Percentiles rank a stretch among this genome's conserved stretches.
Evolutionary conservation across 2,797 vertebrate genomes (phyloP).

Genomic region (Antrozous pallidus): DNA sequence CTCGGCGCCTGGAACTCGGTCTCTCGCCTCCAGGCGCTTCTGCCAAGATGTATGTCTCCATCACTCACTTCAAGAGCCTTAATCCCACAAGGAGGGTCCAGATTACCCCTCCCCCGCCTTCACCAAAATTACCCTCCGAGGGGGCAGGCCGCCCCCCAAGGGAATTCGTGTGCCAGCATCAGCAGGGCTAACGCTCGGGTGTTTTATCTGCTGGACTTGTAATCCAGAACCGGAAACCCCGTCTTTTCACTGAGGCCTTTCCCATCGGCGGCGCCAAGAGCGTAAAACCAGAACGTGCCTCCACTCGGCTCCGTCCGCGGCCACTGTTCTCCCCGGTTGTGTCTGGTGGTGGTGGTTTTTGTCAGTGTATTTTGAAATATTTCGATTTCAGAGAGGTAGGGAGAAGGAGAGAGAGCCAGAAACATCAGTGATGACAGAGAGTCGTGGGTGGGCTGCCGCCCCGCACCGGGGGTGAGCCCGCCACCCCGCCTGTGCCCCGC

Average conservation of each 20-base stretch:
- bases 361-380: too few species aligned
- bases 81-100: background rate
- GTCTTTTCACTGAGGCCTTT: background rate
- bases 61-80: background rate
- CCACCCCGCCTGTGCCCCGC: too few species aligned
- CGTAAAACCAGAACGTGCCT: background rate
- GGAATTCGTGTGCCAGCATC: background rate
- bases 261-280: background rate
- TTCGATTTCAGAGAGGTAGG: too few species aligned
- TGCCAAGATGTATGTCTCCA: background rate
- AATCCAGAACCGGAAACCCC: background rate
- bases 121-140: background rate
- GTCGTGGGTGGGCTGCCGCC: too few species aligned
- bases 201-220: background rate
- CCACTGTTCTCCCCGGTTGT: fast-evolving
- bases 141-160: fast-evolving
- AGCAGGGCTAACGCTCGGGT: background rate
- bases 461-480: too few species aligned
- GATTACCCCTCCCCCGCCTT: background rate
- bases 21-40: background rate
- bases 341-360: too few species aligned
- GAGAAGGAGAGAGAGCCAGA: too few species aligned
- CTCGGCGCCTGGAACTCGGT: background rate
- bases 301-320: background rate
- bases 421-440: too few species aligned